A percentile compares a stretch with the other conserved stretches of the same genome.
Evolutionary conservation across 2,797 vertebrate species (phyloP).

Genomic region (Champsocephalus esox): DNA sequence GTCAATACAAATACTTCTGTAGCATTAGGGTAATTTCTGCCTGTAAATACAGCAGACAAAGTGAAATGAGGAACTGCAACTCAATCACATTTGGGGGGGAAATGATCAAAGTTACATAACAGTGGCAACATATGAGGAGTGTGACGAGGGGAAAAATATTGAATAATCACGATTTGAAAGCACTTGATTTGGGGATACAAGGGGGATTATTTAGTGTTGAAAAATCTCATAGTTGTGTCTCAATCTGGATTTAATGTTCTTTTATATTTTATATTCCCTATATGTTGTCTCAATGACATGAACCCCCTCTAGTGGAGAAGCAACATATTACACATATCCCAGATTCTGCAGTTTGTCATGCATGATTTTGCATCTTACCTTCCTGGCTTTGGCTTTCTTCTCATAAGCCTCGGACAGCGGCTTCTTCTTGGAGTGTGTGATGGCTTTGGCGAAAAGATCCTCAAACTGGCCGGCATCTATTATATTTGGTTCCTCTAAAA

Average conservation of each 20-base stretch:
- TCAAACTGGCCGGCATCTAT: constrained; percentile 91
- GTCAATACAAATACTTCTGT: neutral
- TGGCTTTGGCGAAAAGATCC: constrained; percentile 93
- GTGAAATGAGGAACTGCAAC: neutral
- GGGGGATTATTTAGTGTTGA: neutral
- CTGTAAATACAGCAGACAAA: neutral
- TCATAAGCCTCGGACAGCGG: constrained; percentile 91
- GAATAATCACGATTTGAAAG: neutral
- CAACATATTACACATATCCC: constrained; percentile 6
- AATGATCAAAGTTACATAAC: no score
- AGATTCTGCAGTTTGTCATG: neutral
- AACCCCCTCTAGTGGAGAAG: constrained; percentile 65
- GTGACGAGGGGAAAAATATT: no score
- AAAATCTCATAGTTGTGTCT: neutral
- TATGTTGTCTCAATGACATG: constrained; percentile 1
- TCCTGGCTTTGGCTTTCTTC: constrained; percentile 91
- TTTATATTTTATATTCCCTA: neutral
- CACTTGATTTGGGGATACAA: neutral
- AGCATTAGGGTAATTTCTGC: no score
- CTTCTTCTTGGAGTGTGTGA: constrained; percentile 90
- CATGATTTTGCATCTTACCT: constrained; percentile 73
- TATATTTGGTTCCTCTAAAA: constrained; percentile 90
- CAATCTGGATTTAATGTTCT: neutral
- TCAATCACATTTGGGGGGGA: neutral
- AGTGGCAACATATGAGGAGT: no score